These are phyloP conservation scores for Trachelipus rathkii DNA, from an alignment of 1,140 invertebrate genomes.

Conservation along the genomic window DNA sequence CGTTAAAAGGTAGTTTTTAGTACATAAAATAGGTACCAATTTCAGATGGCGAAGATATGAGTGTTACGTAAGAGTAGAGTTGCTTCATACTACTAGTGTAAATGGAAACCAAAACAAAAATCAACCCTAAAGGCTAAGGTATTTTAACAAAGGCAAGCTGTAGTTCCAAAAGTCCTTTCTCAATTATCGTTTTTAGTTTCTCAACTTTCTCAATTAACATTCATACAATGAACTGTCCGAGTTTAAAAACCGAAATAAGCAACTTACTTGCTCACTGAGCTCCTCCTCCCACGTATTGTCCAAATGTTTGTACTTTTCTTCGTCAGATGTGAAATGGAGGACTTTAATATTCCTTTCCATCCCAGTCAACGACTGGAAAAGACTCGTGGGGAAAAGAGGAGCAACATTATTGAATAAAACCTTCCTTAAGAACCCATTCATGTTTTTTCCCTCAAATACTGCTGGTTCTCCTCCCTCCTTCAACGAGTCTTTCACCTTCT, in stretches of 20 bases:
- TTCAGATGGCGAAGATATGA: too few species aligned
- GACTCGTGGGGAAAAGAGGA: slow-evolving; percentile 26
- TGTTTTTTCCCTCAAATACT: slow-evolving; percentile 12
- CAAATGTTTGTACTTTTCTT: slow-evolving; percentile 11
- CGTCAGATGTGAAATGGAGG: slow-evolving; percentile 20
- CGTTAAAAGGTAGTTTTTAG: too few species aligned
- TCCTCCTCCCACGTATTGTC: slow-evolving; percentile 22
- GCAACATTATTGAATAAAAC: slow-evolving; percentile 35
- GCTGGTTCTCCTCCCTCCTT: slow-evolving; percentile 12
- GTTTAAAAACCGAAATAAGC: background rate
- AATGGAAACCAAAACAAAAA: too few species aligned
- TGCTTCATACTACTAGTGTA: too few species aligned
- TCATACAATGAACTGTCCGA: too few species aligned
- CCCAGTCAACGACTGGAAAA: slow-evolving; percentile 9
- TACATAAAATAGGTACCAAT: too few species aligned
- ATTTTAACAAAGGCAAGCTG: too few species aligned
- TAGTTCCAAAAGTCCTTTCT: too few species aligned
- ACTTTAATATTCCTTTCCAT: slow-evolving; percentile 31
- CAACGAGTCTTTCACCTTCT: slow-evolving; percentile 31
- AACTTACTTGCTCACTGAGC: slow-evolving; percentile 30
- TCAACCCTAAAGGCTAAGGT: too few species aligned
- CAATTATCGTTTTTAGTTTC: too few species aligned
- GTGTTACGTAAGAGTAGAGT: too few species aligned
- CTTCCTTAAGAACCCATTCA: slow-evolving; percentile 32
- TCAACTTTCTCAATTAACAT: too few species aligned